Evolutionary conservation across 92 coral and sea anemone species (phyloP), one percentile per base, ranked within the genome.

Genomic region (Parazoanthus swiftii): DNA sequence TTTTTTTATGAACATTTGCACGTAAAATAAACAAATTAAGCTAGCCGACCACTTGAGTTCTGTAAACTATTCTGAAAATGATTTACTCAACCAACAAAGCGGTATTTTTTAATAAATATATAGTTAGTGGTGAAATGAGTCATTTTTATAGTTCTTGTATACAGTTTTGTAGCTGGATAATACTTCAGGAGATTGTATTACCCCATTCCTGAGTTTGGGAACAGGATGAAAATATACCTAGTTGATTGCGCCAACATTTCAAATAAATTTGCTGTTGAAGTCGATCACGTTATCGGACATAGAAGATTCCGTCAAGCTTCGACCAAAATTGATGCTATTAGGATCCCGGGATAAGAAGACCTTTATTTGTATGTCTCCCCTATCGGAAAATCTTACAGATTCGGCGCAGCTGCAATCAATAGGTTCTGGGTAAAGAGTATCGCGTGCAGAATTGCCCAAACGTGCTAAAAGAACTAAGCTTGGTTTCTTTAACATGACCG

Each of bases 21-120:
- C 77, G 77, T 74, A 35, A 36, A 74, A 74, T 13, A 74, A 74
- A 74, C 77, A 74, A 74, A 74, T 74, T 74, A 74, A 35, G 77
- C 1, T 54, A 20, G 14, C 16, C 23, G 21, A 1, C 42, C 44
- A 74, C 46, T 36, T 36, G 77, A 74, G 77, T 74, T 74, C 42
- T 16, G 37, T 37, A 74, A 35, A 74, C 77, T 26, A 16, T 35
- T 14, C 42, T 33, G 18, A 42, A 42, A 74, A 74, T 15, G 44
- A 74, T 74, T 74, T 33, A 42, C 4, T 33, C 23, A 74, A 74
- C 77, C 46, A 74, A 74, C 77, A 74, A 74, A 74, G 46, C 44
- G 77, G 46, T 46, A 74, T 36, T 11, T 74, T 73, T 16, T 74
- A 42, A 35, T 74, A 14, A 29, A 42, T 6, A 36, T 35, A 74